Conservation (phyloP, 2,113 vertebrate genomes). For the Platichthys flesus region DNA sequence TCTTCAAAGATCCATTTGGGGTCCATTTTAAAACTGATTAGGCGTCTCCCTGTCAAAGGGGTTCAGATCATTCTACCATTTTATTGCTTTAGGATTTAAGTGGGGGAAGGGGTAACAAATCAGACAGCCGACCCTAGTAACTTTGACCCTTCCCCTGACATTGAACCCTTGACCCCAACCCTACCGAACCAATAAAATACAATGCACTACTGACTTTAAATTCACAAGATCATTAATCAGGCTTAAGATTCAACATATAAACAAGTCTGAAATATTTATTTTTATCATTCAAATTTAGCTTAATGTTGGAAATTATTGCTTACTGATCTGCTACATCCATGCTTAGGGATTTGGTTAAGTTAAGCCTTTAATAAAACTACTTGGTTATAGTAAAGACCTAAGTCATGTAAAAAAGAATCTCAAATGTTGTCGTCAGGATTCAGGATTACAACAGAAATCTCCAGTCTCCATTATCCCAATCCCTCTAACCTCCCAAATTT, state of each 20-base stretch:
- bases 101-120: not conserved
- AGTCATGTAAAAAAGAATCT: not conserved
- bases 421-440: not conserved
- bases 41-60: not conserved
- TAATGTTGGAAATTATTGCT: too few relatives aligned
- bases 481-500: not conserved
- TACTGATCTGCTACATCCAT: too few relatives aligned
- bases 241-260: too few relatives aligned
- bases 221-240: too few relatives aligned
- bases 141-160: not conserved
- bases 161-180: not conserved
- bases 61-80: slow-evolving; percentile 20
- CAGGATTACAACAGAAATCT: not conserved
- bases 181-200: not conserved
- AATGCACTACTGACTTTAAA: too few relatives aligned
- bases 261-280: not conserved
- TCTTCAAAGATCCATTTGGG: slow-evolving; percentile 29
- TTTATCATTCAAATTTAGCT: too few relatives aligned
- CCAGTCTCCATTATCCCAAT: not conserved
- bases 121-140: not conserved
- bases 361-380: too few relatives aligned
- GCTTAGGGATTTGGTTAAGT: too few relatives aligned
- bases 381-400: too few relatives aligned
- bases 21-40: slow-evolving; percentile 23
- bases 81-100: slow-evolving; percentile 17